A percentile compares a stretch with the other conserved stretches of the same genome.
Conservation (phyloP, 2,797 vertebrate genomes). For the Gambelia wislizenii region DNA sequence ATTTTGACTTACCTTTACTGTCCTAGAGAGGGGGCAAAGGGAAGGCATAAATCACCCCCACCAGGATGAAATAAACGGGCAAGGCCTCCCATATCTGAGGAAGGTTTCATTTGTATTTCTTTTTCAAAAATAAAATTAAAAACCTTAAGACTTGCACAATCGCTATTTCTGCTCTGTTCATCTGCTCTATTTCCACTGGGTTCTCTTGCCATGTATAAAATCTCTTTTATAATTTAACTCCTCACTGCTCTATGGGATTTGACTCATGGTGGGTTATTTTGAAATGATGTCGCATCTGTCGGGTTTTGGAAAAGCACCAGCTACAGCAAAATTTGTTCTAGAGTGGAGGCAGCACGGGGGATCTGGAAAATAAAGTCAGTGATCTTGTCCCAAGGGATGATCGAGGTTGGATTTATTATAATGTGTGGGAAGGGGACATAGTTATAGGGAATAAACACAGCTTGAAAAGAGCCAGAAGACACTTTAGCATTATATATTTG, state of each 20-base stretch:
- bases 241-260: not conserved
- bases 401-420: not conserved
- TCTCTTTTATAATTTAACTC: not conserved
- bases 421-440: not conserved
- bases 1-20: not conserved
- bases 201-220: not conserved
- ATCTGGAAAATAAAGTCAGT: not conserved
- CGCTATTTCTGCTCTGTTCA: not conserved
- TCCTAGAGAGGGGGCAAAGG: not conserved
- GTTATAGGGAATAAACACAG: not conserved
- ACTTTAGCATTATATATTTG: not conserved
- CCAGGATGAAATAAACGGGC: not conserved
- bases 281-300: not conserved
- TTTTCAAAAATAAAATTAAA: not conserved
- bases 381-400: not conserved
- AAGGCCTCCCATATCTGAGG: not conserved
- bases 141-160: no score
- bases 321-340: not conserved
- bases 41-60: not conserved
- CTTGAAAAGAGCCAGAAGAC: not conserved
- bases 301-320: not conserved
- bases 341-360: not conserved
- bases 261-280: not conserved
- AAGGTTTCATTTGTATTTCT: not conserved
- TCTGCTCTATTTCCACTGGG: not conserved